These are phyloP conservation scores for Chionis minor DNA, from an alignment of 2,113 vertebrate species.

Conservation along the genomic window DNA sequence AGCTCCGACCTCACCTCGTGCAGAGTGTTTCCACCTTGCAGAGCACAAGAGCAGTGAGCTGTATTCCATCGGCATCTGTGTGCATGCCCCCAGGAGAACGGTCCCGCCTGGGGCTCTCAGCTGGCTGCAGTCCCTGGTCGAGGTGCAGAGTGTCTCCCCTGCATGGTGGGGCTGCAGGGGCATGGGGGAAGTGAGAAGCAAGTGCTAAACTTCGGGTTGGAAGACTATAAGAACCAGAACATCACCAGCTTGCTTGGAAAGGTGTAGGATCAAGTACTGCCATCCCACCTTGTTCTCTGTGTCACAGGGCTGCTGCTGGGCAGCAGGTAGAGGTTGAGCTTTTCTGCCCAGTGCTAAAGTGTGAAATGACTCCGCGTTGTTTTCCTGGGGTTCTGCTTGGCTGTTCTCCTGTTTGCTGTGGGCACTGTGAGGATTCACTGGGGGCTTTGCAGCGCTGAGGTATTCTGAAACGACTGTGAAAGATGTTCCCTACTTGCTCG, in stretches of 20 bases:
- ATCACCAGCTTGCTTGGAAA: neutral
- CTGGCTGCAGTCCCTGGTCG: fast-evolving
- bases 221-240: neutral
- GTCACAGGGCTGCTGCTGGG: neutral
- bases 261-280: neutral
- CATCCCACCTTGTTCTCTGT: neutral
- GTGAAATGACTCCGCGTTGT: neutral
- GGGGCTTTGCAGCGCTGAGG: neutral
- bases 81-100: fast-evolving
- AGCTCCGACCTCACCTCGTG: neutral
- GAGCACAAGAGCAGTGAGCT: neutral
- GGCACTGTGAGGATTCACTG: neutral
- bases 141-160: neutral
- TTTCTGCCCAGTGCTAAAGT: neutral
- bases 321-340: neutral
- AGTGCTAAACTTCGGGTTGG: neutral
- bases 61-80: neutral
- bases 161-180: fast-evolving
- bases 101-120: neutral
- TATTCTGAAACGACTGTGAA: neutral
- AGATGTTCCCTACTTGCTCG: neutral
- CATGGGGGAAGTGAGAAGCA: neutral
- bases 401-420: neutral
- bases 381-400: neutral
- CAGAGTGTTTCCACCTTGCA: neutral